Conservation (phyloP, 2,113 vertebrate species). For the Carassius gibelio region DNA sequence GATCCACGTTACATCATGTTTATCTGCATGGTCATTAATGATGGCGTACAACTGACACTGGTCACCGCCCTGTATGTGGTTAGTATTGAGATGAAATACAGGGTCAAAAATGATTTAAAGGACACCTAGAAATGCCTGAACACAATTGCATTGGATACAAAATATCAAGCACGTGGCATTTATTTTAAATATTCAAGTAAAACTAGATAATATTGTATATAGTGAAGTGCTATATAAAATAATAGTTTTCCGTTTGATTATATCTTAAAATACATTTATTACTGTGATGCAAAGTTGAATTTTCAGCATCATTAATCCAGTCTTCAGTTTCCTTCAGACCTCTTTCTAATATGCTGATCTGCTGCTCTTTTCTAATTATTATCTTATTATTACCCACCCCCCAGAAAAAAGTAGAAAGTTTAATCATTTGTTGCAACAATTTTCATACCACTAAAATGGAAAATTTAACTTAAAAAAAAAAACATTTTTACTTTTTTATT, state of each 20-base stretch:
- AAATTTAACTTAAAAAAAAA: no score
- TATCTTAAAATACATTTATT: background rate
- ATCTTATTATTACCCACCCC: background rate
- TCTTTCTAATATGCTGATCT: background rate
- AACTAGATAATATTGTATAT: background rate
- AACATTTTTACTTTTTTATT: no score
- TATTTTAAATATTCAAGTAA: background rate
- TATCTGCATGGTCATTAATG: slow-evolving; percentile 79
- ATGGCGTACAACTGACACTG: slow-evolving; percentile 76
- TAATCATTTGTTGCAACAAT: no score
- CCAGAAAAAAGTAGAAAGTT: no score
- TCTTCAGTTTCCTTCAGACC: background rate
- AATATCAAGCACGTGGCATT: background rate
- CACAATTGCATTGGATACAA: background rate
- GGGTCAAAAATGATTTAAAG: background rate
- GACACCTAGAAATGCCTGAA: background rate
- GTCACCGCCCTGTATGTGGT: slow-evolving; percentile 74
- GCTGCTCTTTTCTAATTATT: background rate
- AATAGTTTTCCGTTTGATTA: background rate
- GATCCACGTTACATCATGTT: slow-evolving; percentile 82
- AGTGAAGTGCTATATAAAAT: background rate
- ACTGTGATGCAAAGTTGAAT: background rate
- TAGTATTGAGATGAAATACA: slow-evolving; percentile 24
- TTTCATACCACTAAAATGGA: no score
- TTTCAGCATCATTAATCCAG: background rate